Evolutionary conservation across 2,113 vertebrate species (phyloP).

Genomic region (Bubo bubo): DNA sequence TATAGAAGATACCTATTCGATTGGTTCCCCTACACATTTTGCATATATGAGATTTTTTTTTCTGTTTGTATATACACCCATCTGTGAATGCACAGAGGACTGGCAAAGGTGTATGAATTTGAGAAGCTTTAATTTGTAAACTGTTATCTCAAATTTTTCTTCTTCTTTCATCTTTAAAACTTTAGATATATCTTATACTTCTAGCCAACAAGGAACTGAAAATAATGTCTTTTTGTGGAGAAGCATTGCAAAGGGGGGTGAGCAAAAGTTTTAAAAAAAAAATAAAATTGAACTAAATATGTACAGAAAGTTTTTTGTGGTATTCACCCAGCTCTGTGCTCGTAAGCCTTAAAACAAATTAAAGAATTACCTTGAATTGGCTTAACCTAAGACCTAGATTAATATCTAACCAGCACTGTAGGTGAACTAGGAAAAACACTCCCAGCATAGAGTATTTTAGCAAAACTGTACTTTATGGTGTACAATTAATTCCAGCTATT

Average conservation of each 20-base stretch:
- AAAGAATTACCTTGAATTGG: not conserved
- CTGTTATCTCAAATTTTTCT: not conserved
- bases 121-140: not conserved
- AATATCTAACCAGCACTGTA: not conserved
- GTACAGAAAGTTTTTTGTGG: fast-evolving
- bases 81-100: not conserved
- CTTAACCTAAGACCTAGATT: not conserved
- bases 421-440: not conserved
- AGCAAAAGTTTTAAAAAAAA: not conserved
- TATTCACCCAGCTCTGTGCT: not conserved
- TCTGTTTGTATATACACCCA: too few relatives aligned
- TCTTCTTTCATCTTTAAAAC: not conserved
- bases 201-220: not conserved
- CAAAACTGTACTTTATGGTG: not conserved
- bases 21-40: not conserved
- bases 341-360: not conserved
- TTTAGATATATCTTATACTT: not conserved
- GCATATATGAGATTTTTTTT: not conserved
- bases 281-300: not conserved
- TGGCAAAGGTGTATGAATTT: not conserved
- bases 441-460: not conserved
- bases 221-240: not conserved
- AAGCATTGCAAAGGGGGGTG: not conserved
- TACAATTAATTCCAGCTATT: not conserved
- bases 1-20: not conserved